Evolutionary conservation across 2,113 vertebrate genomes (phyloP).

Genomic region (Hypocryptadius cinnamomeus): DNA sequence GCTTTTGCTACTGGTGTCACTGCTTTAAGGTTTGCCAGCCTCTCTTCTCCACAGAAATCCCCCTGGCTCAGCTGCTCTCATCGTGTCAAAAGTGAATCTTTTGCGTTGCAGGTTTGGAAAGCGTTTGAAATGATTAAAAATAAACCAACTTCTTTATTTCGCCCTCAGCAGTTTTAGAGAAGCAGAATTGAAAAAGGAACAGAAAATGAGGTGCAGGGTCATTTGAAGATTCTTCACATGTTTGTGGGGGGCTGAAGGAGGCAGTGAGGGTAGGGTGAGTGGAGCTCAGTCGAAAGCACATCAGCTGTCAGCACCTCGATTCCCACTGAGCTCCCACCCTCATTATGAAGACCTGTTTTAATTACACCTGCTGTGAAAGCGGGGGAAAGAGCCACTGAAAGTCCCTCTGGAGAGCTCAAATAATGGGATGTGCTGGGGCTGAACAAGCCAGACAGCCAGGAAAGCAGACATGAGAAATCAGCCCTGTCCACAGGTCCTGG

Average conservation of each 20-base stretch:
- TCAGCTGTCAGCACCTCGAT: background rate
- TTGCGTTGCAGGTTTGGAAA: background rate
- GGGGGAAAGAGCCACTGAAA: background rate
- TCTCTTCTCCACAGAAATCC: background rate
- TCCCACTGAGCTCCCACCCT: background rate
- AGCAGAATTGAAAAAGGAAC: slow-evolving; percentile 54
- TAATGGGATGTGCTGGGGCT: background rate
- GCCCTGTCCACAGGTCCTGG: accelerated
- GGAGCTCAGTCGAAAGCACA: background rate
- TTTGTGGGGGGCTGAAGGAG: background rate
- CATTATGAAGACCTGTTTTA: background rate
- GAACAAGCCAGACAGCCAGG: background rate
- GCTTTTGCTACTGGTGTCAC: background rate
- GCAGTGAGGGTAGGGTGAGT: background rate
- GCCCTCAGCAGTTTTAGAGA: background rate
- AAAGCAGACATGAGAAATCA: background rate
- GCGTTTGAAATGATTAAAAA: background rate
- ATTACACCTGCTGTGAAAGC: background rate
- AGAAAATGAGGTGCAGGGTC: background rate
- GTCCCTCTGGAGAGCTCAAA: background rate
- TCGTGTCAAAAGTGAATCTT: background rate
- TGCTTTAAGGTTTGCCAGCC: background rate
- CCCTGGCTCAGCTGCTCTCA: background rate
- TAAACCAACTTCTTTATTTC: background rate
- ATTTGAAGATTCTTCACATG: background rate